Conservation (phyloP, 2,797 vertebrate species). For the Lerista edwardsae region DNA sequence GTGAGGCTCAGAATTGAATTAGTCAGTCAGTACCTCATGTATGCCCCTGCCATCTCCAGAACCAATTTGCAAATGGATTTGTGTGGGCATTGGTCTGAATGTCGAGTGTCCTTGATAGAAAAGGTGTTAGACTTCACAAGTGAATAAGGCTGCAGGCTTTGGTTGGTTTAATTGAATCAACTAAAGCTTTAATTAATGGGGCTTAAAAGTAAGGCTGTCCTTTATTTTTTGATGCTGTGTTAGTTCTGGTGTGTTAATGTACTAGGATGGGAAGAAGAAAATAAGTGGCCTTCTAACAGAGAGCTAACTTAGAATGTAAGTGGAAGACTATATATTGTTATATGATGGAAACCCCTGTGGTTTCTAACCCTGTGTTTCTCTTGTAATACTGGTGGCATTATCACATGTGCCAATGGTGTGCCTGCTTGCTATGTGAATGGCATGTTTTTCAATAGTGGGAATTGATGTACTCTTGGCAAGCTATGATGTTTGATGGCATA, state of each 20-base stretch:
- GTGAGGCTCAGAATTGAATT: not conserved
- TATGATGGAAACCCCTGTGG: not conserved
- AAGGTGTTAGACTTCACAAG: not conserved
- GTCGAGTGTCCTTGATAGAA: not conserved
- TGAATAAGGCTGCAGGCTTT: not conserved
- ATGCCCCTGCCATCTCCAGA: not conserved
- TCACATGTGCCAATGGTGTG: not conserved
- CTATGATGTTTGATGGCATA: not conserved
- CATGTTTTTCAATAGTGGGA: not conserved
- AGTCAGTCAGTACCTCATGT: not conserved
- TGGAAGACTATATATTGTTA: not conserved
- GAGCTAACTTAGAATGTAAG: not conserved
- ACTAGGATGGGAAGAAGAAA: not conserved
- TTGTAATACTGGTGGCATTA: not conserved
- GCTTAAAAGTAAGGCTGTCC: not conserved
- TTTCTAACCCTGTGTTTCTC: not conserved
- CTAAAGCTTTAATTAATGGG: not conserved
- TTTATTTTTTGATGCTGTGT: not conserved
- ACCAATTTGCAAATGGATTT: not conserved
- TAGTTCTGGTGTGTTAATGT: not conserved
- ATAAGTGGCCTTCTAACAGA: not conserved
- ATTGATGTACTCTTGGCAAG: not conserved
- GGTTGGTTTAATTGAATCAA: not conserved
- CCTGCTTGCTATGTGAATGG: not conserved
- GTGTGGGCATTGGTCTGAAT: not conserved